phyloP scores from a whole-genome alignment of 2,113 vertebrate genomes.

The Heterochromis multidens region DNA sequence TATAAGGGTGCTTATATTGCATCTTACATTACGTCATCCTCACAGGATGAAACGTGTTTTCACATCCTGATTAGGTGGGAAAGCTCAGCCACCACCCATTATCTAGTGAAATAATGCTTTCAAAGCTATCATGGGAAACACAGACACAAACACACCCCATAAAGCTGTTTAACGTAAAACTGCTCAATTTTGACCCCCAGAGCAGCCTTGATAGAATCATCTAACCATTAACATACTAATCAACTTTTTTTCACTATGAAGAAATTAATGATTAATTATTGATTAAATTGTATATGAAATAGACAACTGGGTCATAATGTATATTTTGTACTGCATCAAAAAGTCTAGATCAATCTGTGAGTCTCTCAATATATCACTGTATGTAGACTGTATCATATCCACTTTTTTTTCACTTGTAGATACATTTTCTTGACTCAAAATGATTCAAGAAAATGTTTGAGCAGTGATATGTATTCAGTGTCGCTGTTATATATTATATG shows the following conservation, averaged over 20 bases:
- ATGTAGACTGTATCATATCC: not conserved
- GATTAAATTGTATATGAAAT: not conserved
- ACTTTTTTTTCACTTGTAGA: not conserved
- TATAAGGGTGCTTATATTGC: not conserved
- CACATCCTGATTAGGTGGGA: not conserved
- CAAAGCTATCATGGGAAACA: not conserved
- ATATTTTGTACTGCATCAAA: not conserved
- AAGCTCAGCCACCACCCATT: not conserved
- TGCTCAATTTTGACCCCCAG: not conserved
- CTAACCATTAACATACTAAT: not conserved
- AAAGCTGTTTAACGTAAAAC: not conserved
- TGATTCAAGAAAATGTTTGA: not conserved
- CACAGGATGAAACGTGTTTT: not conserved
- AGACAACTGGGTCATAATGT: not conserved
- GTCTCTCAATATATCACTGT: not conserved
- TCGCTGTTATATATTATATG: not conserved
- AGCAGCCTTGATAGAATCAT: not conserved
- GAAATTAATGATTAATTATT: not conserved
- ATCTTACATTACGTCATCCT: not conserved
- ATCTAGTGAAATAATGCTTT: not conserved
- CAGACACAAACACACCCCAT: not conserved
- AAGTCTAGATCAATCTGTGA: not conserved
- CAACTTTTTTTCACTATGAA: not conserved
- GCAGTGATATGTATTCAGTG: not conserved
- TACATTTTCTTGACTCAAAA: not conserved